These are phyloP conservation scores for Lepus oiostolus DNA, from an alignment of 2,797 vertebrate genomes.

Conservation along the genomic window DNA sequence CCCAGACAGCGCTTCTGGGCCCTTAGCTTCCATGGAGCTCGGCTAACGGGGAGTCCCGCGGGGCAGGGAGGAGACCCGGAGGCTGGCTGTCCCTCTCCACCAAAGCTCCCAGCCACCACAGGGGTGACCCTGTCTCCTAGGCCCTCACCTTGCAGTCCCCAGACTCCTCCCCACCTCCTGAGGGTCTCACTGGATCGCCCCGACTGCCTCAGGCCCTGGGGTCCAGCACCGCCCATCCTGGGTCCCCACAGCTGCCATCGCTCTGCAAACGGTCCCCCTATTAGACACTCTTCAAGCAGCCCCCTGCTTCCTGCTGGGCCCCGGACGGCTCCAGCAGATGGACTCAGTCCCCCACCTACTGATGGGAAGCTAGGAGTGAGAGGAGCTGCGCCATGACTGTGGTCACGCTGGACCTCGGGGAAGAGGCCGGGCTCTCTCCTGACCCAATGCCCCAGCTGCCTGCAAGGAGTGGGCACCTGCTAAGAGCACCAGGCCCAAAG, in stretches of 20 bases:
- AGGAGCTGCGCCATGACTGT: accelerated
- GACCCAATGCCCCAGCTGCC: not conserved
- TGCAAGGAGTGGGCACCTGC: not conserved
- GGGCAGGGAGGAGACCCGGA: accelerated
- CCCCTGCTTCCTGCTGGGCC: slow-evolving; percentile 37
- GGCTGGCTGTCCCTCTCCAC: not conserved
- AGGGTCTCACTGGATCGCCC: not conserved
- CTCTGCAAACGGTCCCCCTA: not conserved
- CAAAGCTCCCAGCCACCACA: not conserved
- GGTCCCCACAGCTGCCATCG: not conserved
- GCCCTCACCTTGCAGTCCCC: not conserved
- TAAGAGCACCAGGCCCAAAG: not conserved
- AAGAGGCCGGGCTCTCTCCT: not conserved
- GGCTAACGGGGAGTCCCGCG: not conserved
- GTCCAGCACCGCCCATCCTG: not conserved
- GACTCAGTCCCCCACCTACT: not conserved
- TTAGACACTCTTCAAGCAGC: not conserved
- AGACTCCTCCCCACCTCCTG: accelerated
- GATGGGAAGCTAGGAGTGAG: accelerated
- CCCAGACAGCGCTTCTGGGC: not conserved
- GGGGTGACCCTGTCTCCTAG: not conserved
- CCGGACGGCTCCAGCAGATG: not conserved
- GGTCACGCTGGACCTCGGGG: not conserved
- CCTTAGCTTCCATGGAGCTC: not conserved
- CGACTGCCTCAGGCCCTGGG: not conserved